phyloP scores from a whole-genome alignment of 2,888 invertebrate species.

The Lithodes maja region DNA sequence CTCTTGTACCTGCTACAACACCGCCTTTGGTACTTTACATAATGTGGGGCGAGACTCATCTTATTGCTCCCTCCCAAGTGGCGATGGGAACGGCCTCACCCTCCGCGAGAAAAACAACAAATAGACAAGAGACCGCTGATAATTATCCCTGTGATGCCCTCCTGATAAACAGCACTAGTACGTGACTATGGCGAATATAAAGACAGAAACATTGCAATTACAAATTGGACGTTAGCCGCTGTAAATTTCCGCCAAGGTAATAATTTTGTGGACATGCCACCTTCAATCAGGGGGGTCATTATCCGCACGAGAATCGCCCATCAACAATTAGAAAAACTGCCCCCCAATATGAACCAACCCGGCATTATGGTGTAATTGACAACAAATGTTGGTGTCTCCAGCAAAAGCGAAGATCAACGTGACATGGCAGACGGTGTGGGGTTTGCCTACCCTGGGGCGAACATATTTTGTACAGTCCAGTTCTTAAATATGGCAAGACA shows the following conservation, averaged over 20 bases:
- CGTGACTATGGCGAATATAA: constrained; percentile 43
- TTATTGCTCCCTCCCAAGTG: constrained; percentile 29
- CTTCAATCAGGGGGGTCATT: constrained; percentile 43
- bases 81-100: constrained; percentile 19
- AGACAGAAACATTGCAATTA: constrained; percentile 39
- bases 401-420: constrained; percentile 34
- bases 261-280: constrained; percentile 43
- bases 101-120: constrained; percentile 46
- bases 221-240: constrained; percentile 53
- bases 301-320: constrained; percentile 47
- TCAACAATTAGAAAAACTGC: constrained; percentile 53
- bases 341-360: constrained; percentile 34
- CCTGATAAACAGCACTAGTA: constrained; percentile 23
- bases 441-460: too few species aligned
- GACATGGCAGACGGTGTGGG: neutral
- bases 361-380: constrained; percentile 38
- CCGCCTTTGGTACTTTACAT: constrained; percentile 31
- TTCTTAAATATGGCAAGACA: too few species aligned
- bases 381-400: constrained; percentile 40
- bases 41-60: constrained; percentile 37
- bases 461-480: too few species aligned
- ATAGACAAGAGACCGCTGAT: neutral
- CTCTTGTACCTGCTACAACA: neutral
- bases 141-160: constrained; percentile 24
- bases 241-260: constrained; percentile 47